Percentiles rank a stretch among this genome's conserved stretches.
Conservation (phyloP, 2,113 vertebrate species). For the Bubalus kerabau region DNA sequence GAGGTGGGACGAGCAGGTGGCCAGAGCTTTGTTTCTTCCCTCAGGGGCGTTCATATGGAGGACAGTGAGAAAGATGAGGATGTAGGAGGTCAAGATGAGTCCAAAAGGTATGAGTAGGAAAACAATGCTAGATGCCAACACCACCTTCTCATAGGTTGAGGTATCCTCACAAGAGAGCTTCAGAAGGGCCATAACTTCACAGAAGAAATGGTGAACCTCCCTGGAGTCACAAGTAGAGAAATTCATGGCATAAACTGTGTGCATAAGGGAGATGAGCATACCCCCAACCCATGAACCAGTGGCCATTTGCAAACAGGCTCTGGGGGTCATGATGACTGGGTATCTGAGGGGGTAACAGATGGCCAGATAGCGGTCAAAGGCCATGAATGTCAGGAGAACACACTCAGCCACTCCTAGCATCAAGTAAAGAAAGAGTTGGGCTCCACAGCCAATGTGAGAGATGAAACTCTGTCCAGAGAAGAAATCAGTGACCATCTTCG, state of each 20-base stretch:
- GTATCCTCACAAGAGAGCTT: neutral
- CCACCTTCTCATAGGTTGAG: neutral
- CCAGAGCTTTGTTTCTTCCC: neutral
- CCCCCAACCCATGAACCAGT: neutral
- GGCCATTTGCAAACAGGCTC: neutral
- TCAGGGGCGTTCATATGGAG: neutral
- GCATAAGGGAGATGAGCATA: neutral
- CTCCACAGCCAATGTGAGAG: neutral
- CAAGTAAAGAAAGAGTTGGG: neutral
- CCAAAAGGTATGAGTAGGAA: neutral
- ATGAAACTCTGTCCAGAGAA: neutral
- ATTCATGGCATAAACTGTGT: neutral
- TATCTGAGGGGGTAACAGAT: neutral
- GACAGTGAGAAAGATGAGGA: neutral
- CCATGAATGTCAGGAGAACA: slow-evolving; percentile 12
- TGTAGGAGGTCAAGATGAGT: neutral
- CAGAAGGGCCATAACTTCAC: neutral
- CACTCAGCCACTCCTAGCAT: slow-evolving; percentile 25
- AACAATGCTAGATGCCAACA: neutral
- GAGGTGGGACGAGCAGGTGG: neutral
- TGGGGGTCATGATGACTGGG: neutral
- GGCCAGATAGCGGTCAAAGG: neutral
- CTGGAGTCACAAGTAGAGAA: neutral
- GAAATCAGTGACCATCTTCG: neutral
- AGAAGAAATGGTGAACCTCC: neutral